Percentiles rank a stretch among this genome's conserved stretches.
Evolutionary conservation across 2,888 invertebrate genomes (phyloP).

Genomic region (Drosophila fulvimacula): DNA sequence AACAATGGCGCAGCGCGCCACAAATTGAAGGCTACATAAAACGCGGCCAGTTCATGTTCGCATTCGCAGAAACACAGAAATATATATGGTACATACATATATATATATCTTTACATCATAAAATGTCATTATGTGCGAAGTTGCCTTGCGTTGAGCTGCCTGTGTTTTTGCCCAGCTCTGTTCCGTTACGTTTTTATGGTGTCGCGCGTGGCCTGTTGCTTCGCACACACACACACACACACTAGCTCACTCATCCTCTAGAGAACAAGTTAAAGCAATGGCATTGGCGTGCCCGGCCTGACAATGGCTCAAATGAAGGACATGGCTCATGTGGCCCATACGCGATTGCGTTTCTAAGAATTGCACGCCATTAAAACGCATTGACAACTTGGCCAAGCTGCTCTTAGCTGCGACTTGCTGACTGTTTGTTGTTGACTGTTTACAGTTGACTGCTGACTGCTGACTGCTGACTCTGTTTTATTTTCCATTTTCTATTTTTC

Average conservation of each 20-base stretch:
- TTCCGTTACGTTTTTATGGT: conserved; percentile 65
- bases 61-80: conserved; percentile 19
- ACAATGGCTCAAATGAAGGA: conserved; percentile 61
- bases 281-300: conserved; percentile 68
- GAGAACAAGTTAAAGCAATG: conserved; percentile 49
- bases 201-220: conserved; percentile 74
- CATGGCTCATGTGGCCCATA: conserved; percentile 51
- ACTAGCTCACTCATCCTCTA: conserved; percentile 28
- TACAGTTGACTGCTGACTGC: conserved; percentile 4
- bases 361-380: conserved; percentile 69
- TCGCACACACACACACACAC: conserved; percentile 26
- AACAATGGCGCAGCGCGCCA: conserved; percentile 41
- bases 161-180: conserved; percentile 29
- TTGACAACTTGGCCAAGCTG: conserved; percentile 49
- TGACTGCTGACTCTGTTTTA: conserved; percentile 4
- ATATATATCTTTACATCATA: conserved; percentile 52
- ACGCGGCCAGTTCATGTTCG: conserved; percentile 49
- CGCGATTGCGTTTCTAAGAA: conserved; percentile 61
- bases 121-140: conserved; percentile 75
- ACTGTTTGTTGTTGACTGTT: conserved; percentile 14
- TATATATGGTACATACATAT: neutral
- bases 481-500: neutral
- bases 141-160: conserved; percentile 46
- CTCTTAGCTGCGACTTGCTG: conserved; percentile 11
- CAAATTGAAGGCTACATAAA: conserved; percentile 61